Base-by-base conservation (phyloP, 2,888 invertebrate species). In the Chirona hameri region DNA sequence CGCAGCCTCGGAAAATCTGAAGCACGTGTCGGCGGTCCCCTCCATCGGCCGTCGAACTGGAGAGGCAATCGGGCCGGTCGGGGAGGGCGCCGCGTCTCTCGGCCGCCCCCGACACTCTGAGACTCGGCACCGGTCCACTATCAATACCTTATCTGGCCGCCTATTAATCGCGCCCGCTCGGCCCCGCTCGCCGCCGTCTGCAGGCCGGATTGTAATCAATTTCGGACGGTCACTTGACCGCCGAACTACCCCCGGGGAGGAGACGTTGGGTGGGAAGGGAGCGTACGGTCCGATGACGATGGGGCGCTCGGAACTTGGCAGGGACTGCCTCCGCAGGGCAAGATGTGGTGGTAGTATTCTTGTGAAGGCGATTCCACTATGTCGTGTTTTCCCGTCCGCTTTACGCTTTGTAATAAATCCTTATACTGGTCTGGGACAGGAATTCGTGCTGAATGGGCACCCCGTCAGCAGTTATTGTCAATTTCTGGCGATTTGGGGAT, bases 111-210 rank as follows among this genome's bases (percentile, higher is more conserved):
- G 7, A 5, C 39, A 39, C 39, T 5, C 39, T 2, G 69, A 69
- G 29, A 69, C 69, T 69, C 69, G n/a, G 24, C 69, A 69, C 69
- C 27, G 29, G 29, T 27, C 69, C 24, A 7, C 69, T 69, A 69
- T 69, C 69, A 69, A 69, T 69, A 69, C 69, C 69, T 69, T 69
- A 69, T 69, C 69, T 69, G 27, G 69, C 69, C 69, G 69, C 12
- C 69, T 69, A 69, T 69, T 69, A 69, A 69, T 69, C 69, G 69
- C 69, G 52, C 52, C 52, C 52, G 52, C 48, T 48, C 9, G 9
- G 48, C 48, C 48, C 12, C 48, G 48, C 52, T 52, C 69, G 27
- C n/a, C 29, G 4, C n/a, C 27, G 10, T 60, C 60, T 24, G 27
- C 27, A 29, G 12, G 14, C n/a, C 29, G 21, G 60, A 69, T 69